Base-by-base conservation (phyloP, 2,113 vertebrate species). In the Fregata magnificens region DNA sequence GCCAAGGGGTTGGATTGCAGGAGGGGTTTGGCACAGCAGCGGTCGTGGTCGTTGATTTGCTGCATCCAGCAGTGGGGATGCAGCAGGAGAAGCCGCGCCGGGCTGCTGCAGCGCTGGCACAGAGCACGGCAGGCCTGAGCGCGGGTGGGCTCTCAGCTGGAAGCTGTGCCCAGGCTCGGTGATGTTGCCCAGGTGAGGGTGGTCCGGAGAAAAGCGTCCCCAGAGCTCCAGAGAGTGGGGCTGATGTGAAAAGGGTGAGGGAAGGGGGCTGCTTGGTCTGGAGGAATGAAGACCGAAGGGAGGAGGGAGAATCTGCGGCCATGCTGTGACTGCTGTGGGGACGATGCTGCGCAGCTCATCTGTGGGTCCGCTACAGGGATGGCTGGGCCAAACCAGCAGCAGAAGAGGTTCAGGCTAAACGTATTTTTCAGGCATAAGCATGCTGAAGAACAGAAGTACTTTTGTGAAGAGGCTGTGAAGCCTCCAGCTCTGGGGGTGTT, bases 151-250 rank as follows among this genome's bases (percentile, higher is more conserved):
- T 42, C 29, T 50, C 1, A 4, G 38, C 40, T 71, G 56, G 55
- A 32, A 21, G 56, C 40, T 59, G 47, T 2, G 5, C 62, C 36
- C 36, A 9, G 24, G 0, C 24, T 26, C 1, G 6, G 59, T 2
- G 31, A 13, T 3, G n/a, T 1, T 16, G 58, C 58, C 34, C 77
- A 4, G 52, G 52, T 11, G 11, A 44, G 52, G n/a, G n/a, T 4
- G 9, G 13, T 19, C n/a, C 2, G 4, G 19, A 31, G 67, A 44
- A 29, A 28, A 61, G 36, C 2, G 2, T 34, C 38, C 11, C 53
- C 3, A 4, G 59, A 58, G 26, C 74, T 15, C 0, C 0, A 13
- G 19, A 17, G 34, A 21, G 42, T 4, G 4, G n/a, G 31, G 17
- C 32, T 45, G 18, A 11, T 7, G 42, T 34, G 76, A 42, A 19